Base-by-base conservation (phyloP, 2,113 vertebrate genomes). In the Mesitornis unicolor region DNA sequence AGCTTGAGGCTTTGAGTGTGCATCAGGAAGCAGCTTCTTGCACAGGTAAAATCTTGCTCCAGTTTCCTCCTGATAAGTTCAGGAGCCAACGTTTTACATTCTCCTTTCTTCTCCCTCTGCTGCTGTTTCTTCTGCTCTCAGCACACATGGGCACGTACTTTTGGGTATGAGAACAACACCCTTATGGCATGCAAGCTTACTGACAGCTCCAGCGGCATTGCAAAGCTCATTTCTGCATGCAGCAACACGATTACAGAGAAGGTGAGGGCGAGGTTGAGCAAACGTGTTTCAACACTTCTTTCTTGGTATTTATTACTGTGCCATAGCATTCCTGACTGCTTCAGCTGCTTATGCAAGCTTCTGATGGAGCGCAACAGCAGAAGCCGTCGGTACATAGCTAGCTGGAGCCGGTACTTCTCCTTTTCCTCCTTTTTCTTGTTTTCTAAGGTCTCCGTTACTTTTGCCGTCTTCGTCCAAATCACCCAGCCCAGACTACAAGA, bases 271-370 rank as follows among this genome's bases (percentile, higher is more conserved):
- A 94, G 81, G 91, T 65, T 89, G 70, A 54, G 57, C 16, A 19
- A 91, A 95, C 83, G 93, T 76, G 74, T 90, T 89, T 94, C 63
- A 92, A 77, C 91, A 95, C 73, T 79, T 93, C 94, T 81, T 96
- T 93, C 83, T 94, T 95, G 84, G 92, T 93, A 71, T 91, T 95
- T 93, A 94, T 87, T 28, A 89, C 75, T 0, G 0, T 21, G 40
- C 87, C 89, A 5, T 77, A 95, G 84, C 87, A 96, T 87, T 93
- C 84, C 54, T 92, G 95, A 82, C 78, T 96, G 94, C 68, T 97
- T 90, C 69, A 96, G 93, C 86, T 97, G 96, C 91, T 94, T 77
- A 2, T 76, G 88, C 82, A 97, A 91, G n/a, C 79, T 95, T 53
- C 69, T 92, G 87, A 90, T 94, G 0, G 96, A 97, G 73, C 90